phyloP scores from a whole-genome alignment of 2,797 vertebrate species.

The Phrynocephalus guinanensis region DNA sequence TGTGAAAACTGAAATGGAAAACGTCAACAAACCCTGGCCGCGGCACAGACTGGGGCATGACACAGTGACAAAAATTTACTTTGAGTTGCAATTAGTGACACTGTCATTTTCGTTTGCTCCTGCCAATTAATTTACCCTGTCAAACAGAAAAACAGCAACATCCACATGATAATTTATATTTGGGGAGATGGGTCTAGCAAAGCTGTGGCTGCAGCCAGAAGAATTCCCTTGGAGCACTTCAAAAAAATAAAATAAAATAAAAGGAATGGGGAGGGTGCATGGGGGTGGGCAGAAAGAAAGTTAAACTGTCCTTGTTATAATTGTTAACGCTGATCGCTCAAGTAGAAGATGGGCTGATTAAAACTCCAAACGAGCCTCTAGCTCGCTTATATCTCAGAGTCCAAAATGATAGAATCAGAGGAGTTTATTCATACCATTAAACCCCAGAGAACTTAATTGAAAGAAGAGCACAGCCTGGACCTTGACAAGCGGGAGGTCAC shows the following conservation, averaged over 20 bases:
- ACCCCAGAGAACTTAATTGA: constrained; percentile 95
- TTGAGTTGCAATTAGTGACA: constrained; percentile 88
- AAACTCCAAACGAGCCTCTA: constrained; percentile 83
- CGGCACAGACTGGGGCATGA: constrained; percentile 69
- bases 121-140: constrained; percentile 90
- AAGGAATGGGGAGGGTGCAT: not conserved
- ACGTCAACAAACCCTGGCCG: constrained; percentile 63
- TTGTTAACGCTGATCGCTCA: constrained; percentile 80
- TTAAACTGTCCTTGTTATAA: constrained; percentile 84
- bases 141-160: constrained; percentile 80
- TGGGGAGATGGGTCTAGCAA: constrained; percentile 79
- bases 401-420: constrained; percentile 85
- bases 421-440: constrained; percentile 90
- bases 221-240: constrained; percentile 67
- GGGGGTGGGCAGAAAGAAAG: constrained; percentile 68
- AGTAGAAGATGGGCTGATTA: constrained; percentile 84
- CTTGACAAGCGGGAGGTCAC: constrained; percentile 99
- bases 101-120: constrained; percentile 88
- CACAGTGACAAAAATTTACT: constrained; percentile 81
- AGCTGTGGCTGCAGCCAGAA: constrained; percentile 62
- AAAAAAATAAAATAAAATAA: constrained; percentile 30
- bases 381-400: constrained; percentile 83
- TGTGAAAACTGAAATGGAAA: constrained; percentile 74
- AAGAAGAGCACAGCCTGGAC: constrained; percentile 92
- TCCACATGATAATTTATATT: constrained; percentile 93